Percentiles rank a stretch among this genome's conserved stretches.
Conservation (phyloP, 2,888 invertebrate species). For the Nomada fabriciana region DNA sequence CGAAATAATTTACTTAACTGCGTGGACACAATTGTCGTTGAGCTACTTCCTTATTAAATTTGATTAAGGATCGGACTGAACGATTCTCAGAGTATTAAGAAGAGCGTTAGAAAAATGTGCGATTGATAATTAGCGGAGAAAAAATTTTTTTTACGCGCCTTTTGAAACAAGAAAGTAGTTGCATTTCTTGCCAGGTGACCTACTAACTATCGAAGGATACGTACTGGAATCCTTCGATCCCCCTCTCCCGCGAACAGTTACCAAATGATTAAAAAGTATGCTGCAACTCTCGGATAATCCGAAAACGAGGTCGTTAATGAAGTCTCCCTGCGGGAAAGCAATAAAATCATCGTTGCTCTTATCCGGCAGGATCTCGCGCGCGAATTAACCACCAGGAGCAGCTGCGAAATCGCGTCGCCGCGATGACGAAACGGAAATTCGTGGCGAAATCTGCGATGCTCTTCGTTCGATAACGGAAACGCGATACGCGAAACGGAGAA, state of each 20-base stretch:
- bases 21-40: too few species aligned
- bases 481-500: neutral
- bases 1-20: too few species aligned
- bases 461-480: conserved; percentile 20
- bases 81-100: too few species aligned
- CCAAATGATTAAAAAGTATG: neutral
- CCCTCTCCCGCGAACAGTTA: neutral
- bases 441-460: conserved; percentile 25
- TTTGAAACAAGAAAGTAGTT: too few species aligned
- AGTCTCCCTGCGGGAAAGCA: conserved; percentile 5
- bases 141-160: too few species aligned
- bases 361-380: conserved; percentile 1
- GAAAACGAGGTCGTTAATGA: neutral
- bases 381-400: conserved; percentile 1
- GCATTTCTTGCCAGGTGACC: too few species aligned
- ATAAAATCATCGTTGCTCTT: conserved; percentile 13
- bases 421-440: conserved; percentile 26
- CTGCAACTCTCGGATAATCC: neutral
- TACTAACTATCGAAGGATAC: too few species aligned
- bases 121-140: too few species aligned
- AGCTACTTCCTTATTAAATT: too few species aligned
- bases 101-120: too few species aligned
- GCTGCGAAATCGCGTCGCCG: conserved; percentile 28
- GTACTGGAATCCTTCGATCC: too few species aligned
- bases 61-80: too few species aligned